Percentiles rank a stretch among this genome's conserved stretches.
Conservation (phyloP, 2,113 vertebrate genomes). For the Dendropsophus ebraccatus region DNA sequence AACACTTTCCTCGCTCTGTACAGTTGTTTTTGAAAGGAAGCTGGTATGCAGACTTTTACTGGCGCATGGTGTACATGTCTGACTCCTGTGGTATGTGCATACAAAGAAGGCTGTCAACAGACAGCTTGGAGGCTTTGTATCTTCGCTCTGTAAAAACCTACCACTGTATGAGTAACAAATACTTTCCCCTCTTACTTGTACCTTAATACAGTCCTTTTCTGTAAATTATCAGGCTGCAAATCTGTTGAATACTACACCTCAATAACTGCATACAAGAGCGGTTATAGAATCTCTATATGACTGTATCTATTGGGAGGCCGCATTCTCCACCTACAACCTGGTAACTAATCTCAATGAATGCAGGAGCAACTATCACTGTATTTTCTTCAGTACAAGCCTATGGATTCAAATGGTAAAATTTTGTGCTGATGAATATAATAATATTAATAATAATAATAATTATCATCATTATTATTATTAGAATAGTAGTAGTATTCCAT, state of each 20-base stretch:
- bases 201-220: neutral
- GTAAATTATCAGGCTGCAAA: conserved; percentile 20
- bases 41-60: conserved; percentile 51
- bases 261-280: neutral
- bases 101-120: neutral
- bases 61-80: conserved; percentile 44
- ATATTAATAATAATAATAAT: too few relatives aligned
- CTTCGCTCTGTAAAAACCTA: conserved; percentile 28
- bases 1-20: conserved; percentile 46
- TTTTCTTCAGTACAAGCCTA: too few relatives aligned
- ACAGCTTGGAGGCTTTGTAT: neutral
- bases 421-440: too few relatives aligned
- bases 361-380: neutral
- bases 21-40: conserved; percentile 53
- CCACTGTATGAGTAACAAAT: conserved; percentile 38
- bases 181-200: neutral
- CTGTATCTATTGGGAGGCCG: neutral
- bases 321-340: neutral
- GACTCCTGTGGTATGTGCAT: neutral
- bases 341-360: neutral
- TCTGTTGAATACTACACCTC: conserved; percentile 2
- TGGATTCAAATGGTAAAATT: too few relatives aligned
- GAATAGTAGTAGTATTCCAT: too few relatives aligned
- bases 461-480: too few relatives aligned
- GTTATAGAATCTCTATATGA: neutral